Evolutionary conservation across 2,797 vertebrate species (phyloP), one percentile per base, ranked within the genome.

Genomic region (Loriculus beryllinus): DNA sequence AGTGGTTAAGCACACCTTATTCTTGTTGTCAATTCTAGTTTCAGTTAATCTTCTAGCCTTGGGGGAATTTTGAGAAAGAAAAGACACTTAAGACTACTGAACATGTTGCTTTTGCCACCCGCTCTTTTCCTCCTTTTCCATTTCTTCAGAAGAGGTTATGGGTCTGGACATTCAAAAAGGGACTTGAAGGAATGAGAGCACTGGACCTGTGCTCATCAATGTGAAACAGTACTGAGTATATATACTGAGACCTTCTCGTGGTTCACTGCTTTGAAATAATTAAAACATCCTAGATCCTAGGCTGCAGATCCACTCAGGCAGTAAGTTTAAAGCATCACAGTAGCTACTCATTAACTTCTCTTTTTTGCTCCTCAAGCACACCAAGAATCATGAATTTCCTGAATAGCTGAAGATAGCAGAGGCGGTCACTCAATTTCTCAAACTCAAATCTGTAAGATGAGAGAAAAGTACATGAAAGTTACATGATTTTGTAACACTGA

Each of bases 21-120:
- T 83, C 42, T 86, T 48, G 12, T 33, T 10, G 0, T 54, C 57
- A 10, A 11, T 83, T 83, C 63, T 67, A 42, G 22, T 71, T 88
- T 75, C 82, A 79, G 72, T 75, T 78, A 29, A 65, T 80, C 51
- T 92, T 82, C 18, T 78, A 87, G 71, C n/a, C 57, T 82, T n/a
- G 26, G 56, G 77, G 31, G 57, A 74, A 14, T 74, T 91, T 71
- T 75, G 77, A 72, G 49, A 49, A 65, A 54, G 59, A 78, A 86
- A 86, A 92, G 29, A 7, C 39, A 40, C 39, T 77, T 52, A 39
- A 31, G 29, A 17, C 12, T 67, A 26, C 22, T 88, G 40, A 82
- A 64, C 7, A 5, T 39, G 15, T 43, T 76, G 28, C 19, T 91
- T 84, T 88, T 92, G 54, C 59, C 70, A 25, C 21, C 29, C 0